These are phyloP conservation scores for Petrocephalus schoutedeni DNA, from an alignment of 2,797 vertebrate species.

Conservation along the genomic window DNA sequence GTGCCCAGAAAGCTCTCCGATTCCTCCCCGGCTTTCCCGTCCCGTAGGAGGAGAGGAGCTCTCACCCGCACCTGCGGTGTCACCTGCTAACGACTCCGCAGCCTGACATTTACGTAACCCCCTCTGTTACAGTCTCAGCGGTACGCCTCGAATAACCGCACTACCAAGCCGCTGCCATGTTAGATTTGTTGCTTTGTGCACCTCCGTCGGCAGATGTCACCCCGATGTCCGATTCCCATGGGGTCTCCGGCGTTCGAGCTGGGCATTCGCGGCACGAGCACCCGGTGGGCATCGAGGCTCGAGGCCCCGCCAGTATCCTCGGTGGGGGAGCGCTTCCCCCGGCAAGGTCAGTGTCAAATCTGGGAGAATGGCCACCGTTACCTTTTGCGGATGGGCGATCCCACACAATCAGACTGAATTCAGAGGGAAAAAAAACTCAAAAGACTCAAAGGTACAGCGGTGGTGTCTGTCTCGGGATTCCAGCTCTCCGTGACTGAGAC, in stretches of 20 bases:
- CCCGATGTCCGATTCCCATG: background rate
- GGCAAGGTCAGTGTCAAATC: background rate
- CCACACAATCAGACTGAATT: background rate
- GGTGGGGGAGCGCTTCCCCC: background rate
- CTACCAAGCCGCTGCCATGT: constrained; percentile 43
- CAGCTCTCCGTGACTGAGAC: background rate
- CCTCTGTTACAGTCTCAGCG: constrained; percentile 56
- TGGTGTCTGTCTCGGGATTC: background rate
- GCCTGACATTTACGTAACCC: constrained; percentile 66
- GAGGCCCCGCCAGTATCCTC: background rate
- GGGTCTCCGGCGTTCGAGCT: too few relatives aligned
- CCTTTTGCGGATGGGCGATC: background rate
- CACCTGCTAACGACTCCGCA: constrained; percentile 60
- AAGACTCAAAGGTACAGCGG: background rate
- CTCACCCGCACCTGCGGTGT: constrained; percentile 20
- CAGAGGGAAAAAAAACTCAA: background rate
- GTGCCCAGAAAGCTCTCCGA: background rate
- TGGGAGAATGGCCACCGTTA: background rate
- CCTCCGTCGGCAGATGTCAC: background rate
- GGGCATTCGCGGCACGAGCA: background rate
- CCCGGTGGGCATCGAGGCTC: background rate
- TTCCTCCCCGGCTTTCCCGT: background rate
- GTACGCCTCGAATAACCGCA: constrained; percentile 61
- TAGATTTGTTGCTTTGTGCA: background rate
- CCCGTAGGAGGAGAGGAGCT: background rate